Base-by-base conservation (phyloP, 64 coral and sea anemone genomes). In the Anthopleura sola region DNA sequence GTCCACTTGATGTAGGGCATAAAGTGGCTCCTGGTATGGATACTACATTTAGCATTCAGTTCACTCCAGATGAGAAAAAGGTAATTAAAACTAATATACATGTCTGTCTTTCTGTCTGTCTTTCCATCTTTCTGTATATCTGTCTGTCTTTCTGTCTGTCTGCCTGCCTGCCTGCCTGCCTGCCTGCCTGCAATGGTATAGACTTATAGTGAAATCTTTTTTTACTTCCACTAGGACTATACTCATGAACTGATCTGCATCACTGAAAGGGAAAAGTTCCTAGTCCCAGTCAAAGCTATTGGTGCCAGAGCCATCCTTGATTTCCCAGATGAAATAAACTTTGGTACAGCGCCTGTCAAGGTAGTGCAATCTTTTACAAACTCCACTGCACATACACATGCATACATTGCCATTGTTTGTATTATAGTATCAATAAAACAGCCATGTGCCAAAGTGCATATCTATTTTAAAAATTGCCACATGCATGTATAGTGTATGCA, bases 11-110 rank as follows among this genome's bases (percentile, higher is more conserved):
- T 66, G 85, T 99, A 24, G 97, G 97, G 47, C 89, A 95, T 49
- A 99, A 99, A 68, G 97, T 99, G 75, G 97, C 97, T 49, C 97
- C 97, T 69, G 93, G 97, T 68, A 99, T 99, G 97, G 97, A 99
- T 49, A 99, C 87, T 50, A 79, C 80, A 1, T 99, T 99, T 60
- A 82, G 92, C 39, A 84, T 99, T 20, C 92, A 92, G 81, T 99
- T 99, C 46, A 99, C 86, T 48, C 92, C 97, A 87, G 97, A 99
- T 90, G 92, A 99, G 81, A 99, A 92, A 80, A 99, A 99, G 93
- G 93, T 94, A 50, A 62, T 62, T 26, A n/a, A n/a, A n/a, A n/a
- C n/a, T n/a, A n/a, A n/a, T n/a, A n/a, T 62, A 8, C 24, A n/a
- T 62, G 58, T 10, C 24, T 62, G 58, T 16, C 49, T 51, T 3